Conservation (phyloP, 2,797 vertebrate species). For the Poecilia gillii region DNA sequence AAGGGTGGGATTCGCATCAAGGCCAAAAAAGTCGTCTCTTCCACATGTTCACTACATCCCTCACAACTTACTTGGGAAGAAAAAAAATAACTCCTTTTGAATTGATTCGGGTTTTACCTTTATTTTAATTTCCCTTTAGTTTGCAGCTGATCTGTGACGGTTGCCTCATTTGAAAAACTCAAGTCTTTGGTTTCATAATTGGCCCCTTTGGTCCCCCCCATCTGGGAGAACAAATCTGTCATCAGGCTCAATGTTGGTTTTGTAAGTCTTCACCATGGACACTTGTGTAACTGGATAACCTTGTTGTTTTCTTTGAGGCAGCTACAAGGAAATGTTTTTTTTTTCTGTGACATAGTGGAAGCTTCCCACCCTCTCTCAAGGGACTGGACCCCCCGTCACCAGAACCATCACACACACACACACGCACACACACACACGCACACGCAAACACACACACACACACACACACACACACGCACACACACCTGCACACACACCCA, state of each 20-base stretch:
- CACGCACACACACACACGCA: slow-evolving; percentile 20
- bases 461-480: slow-evolving; percentile 26
- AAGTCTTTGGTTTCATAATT: not conserved
- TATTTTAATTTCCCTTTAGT: not conserved
- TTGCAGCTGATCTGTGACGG: not conserved
- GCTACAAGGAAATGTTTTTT: slow-evolving; percentile 83
- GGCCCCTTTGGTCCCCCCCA: not conserved
- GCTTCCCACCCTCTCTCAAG: slow-evolving; percentile 80
- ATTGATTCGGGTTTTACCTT: not conserved
- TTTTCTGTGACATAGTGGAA: slow-evolving; percentile 77
- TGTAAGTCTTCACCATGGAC: slow-evolving; percentile 35
- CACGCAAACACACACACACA: slow-evolving; percentile 32
- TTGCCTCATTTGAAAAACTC: not conserved
- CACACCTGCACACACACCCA: slow-evolving; percentile 24
- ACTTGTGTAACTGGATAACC: slow-evolving; percentile 60
- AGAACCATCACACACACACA: slow-evolving; percentile 28
- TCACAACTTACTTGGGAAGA: not conserved
- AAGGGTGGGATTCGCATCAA: not conserved
- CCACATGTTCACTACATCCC: not conserved
- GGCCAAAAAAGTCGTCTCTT: not conserved
- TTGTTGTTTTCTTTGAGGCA: slow-evolving; percentile 76
- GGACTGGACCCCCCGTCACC: slow-evolving; percentile 68
- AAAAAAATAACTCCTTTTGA: not conserved
- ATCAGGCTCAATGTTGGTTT: slow-evolving; percentile 25
- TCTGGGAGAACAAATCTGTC: not conserved